Percentiles rank a stretch among this genome's conserved stretches.
These are phyloP conservation scores for Caenorhabditis virilis DNA, from an alignment of 2,888 invertebrate genomes.

Conservation along the genomic window DNA sequence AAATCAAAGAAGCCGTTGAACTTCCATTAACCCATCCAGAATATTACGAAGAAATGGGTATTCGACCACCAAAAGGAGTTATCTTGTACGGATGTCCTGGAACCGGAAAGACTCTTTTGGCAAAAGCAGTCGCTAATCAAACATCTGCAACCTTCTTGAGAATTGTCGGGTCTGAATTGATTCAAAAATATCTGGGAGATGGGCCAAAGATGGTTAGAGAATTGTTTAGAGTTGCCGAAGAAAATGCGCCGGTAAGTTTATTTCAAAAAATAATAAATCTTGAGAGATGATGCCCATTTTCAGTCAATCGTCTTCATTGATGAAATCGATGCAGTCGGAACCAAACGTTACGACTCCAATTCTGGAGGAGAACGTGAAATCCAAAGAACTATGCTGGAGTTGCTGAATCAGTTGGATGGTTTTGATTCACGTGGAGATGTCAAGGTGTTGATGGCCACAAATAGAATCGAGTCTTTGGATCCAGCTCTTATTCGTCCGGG, in stretches of 20 bases:
- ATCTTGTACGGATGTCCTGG: constrained; percentile 97
- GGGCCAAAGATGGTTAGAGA: constrained; percentile 97
- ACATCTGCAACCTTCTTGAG: constrained; percentile 97
- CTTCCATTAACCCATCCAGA: constrained; percentile 97
- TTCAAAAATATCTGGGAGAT: constrained; percentile 96
- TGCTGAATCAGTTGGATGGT: constrained; percentile 96
- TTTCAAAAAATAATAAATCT: constrained; percentile 34
- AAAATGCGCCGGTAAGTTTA: constrained; percentile 83
- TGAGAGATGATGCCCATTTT: constrained; percentile 78
- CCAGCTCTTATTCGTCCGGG: constrained; percentile 98
- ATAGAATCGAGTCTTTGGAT: constrained; percentile 96
- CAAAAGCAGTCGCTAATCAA: constrained; percentile 98
- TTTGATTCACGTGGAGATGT: constrained; percentile 95
- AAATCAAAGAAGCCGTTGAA: constrained; percentile 97
- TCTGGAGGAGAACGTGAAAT: constrained; percentile 99
- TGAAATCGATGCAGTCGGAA: constrained; percentile 96
- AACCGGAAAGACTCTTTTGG: constrained; percentile 94
- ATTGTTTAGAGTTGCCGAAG: constrained; percentile 97
- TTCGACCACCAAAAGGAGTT: constrained; percentile 98
- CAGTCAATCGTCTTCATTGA: constrained; percentile 96
- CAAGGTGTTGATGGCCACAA: constrained; percentile 96
- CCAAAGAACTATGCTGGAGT: constrained; percentile 97
- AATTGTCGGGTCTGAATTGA: constrained; percentile 82
- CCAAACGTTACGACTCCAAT: constrained; percentile 95
- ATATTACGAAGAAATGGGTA: constrained; percentile 99